Evolutionary conservation across 2,797 vertebrate genomes (phyloP), one percentile per base, ranked within the genome.

Genomic region (Hypotaenidia okinawae): DNA sequence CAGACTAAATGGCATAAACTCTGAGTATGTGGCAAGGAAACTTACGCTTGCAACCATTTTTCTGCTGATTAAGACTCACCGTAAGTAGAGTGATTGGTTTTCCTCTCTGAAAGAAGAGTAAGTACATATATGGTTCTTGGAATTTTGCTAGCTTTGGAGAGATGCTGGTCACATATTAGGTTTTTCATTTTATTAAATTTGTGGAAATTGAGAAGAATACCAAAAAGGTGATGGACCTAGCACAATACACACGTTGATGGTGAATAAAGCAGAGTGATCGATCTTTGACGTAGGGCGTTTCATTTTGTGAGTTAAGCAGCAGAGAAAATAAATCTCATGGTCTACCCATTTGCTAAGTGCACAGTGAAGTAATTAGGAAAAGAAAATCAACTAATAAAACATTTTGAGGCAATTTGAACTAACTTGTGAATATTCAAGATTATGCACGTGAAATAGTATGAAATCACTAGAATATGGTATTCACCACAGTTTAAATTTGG

Each of bases 191-290:
- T n/a, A n/a, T 2, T 45, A 76, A 28, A 18, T 77, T 19, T 24
- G 4, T 33, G 58, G 30, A 76, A 85, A 74, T 22, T 43, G 21
- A 47, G 30, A 79, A 55, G 43, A 78, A 79, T 8, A 1, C 14
- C 67, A 16, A 55, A 80, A 86, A 86, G 16, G 37, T 57, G 16
- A 30, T 16, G 16, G 10, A 19, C 5, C 3, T 41, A 33, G 3
- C 30, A 11, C 4, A 28, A 15, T 33, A 8, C 6, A 8, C 0
- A 2, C 0, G 77, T 77, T 80, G 10, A 39, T 2, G 0, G 10
- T 37, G 11, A 69, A 47, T 43, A 47, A 67, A 78, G 15, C 4
- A 19, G 1, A n/a, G 11, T 27, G 10, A 54, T 43, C 66, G 69
- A 28, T 39, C 6, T n/a, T 79, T 58, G 15, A 74, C 3, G 0